A percentile compares a stretch with the other conserved stretches of the same genome.
phyloP scores from a whole-genome alignment of 2,113 vertebrate species.

The Corvus moneduloides region DNA sequence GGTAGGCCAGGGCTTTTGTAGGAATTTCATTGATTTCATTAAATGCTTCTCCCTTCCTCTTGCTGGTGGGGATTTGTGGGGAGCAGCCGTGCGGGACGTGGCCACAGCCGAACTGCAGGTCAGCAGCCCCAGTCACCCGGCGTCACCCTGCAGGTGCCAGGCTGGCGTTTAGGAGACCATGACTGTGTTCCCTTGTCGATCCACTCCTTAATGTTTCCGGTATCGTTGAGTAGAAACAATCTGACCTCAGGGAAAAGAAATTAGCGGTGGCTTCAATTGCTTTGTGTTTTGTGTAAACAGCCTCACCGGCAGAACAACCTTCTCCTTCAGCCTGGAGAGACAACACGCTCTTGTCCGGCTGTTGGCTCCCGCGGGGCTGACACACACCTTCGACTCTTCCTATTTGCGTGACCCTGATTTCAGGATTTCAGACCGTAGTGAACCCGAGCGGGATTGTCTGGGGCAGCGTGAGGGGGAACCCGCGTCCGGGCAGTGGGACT shows the following conservation, averaged over 20 bases:
- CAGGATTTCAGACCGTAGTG: neutral
- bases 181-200: neutral
- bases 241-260: conserved; percentile 53
- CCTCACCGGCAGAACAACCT: conserved; percentile 14
- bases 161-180: neutral
- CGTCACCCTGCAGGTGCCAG: neutral
- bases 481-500: neutral
- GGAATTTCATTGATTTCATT: neutral
- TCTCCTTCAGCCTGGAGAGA: neutral
- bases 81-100: neutral
- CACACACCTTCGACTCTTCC: neutral
- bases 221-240: conserved; percentile 39
- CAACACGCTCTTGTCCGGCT: neutral
- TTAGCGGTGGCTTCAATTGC: neutral
- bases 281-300: conserved; percentile 64
- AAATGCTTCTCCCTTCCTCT: neutral
- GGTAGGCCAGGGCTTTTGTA: neutral
- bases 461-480: neutral
- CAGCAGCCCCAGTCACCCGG: neutral
- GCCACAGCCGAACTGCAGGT: neutral
- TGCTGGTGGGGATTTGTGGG: accelerated
- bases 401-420: neutral
- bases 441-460: neutral
- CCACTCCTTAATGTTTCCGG: neutral
- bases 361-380: neutral